Evolutionary conservation across 2,113 vertebrate genomes (phyloP).

Genomic region (Climacteris rufus): DNA sequence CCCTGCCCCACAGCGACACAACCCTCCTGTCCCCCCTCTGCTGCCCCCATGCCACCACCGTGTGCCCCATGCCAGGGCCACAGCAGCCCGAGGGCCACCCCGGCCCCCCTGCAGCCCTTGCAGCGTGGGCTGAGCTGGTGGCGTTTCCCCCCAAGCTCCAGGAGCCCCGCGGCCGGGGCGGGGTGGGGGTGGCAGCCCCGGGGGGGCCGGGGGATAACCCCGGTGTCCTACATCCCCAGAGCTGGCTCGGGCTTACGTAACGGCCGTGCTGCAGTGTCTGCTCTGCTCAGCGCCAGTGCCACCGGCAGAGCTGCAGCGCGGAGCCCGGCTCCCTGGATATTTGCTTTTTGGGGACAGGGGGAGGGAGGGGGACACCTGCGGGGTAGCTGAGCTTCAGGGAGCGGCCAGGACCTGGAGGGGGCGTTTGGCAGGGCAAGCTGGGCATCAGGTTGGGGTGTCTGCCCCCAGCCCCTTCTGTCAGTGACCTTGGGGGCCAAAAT

Average conservation of each 20-base stretch:
- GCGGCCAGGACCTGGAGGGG: neutral
- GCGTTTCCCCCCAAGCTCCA: fast-evolving
- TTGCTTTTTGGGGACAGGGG: neutral
- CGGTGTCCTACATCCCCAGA: slow-evolving; percentile 36
- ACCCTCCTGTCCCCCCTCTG: neutral
- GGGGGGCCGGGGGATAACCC: neutral
- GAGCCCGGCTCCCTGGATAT: slow-evolving; percentile 26
- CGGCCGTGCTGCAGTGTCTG: slow-evolving; percentile 57
- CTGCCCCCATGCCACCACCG: neutral
- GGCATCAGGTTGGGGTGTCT: fast-evolving
- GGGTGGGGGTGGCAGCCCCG: neutral
- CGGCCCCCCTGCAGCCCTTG: neutral
- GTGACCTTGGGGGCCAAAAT: neutral
- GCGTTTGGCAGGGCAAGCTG: neutral
- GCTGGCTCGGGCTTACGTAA: slow-evolving; percentile 41
- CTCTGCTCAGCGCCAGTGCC: slow-evolving; percentile 55
- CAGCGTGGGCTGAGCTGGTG: fast-evolving
- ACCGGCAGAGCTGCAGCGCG: slow-evolving; percentile 43
- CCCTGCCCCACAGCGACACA: neutral
- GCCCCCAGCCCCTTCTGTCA: neutral
- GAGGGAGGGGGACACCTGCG: neutral
- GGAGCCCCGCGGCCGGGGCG: fast-evolving
- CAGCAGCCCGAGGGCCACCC: neutral
- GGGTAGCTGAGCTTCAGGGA: neutral
- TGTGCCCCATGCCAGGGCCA: neutral